Evolutionary conservation across 2,888 invertebrate species (phyloP).

Genomic region (Epinotia bilunana): DNA sequence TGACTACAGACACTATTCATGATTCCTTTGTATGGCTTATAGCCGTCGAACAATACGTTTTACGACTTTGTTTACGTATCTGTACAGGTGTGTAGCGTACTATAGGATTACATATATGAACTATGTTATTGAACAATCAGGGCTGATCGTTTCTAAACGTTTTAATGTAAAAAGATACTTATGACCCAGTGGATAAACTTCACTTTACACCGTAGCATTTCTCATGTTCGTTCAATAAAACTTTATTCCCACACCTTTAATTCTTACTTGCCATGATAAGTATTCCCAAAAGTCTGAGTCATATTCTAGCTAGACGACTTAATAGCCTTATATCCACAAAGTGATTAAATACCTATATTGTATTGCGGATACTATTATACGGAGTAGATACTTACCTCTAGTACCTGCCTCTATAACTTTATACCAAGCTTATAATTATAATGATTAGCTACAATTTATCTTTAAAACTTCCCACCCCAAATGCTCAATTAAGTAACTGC

Average conservation of each 20-base stretch:
- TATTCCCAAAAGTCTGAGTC: too few species aligned
- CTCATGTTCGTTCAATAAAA: not conserved
- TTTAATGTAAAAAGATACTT: not conserved
- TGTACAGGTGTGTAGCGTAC: slow-evolving; percentile 28
- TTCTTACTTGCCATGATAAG: not conserved
- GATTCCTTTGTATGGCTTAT: slow-evolving; percentile 10
- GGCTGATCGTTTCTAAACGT: not conserved
- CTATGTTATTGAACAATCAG: slow-evolving; percentile 26
- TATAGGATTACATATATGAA: not conserved
- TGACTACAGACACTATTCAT: slow-evolving; percentile 26
- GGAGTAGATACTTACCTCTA: too few species aligned
- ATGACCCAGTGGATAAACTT: not conserved
- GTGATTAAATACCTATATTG: too few species aligned
- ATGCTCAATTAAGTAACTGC: too few species aligned
- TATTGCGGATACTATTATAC: too few species aligned
- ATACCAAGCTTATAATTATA: too few species aligned
- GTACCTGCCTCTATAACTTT: too few species aligned
- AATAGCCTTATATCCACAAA: too few species aligned
- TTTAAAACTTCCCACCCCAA: too few species aligned
- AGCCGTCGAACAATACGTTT: slow-evolving; percentile 37
- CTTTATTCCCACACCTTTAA: not conserved
- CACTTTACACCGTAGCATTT: not conserved
- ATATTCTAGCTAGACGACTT: too few species aligned
- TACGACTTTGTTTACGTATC: slow-evolving; percentile 40
- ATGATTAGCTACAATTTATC: too few species aligned